Evolutionary conservation across 2,797 vertebrate genomes (phyloP).

Genomic region (Typhlichthys subterraneus): DNA sequence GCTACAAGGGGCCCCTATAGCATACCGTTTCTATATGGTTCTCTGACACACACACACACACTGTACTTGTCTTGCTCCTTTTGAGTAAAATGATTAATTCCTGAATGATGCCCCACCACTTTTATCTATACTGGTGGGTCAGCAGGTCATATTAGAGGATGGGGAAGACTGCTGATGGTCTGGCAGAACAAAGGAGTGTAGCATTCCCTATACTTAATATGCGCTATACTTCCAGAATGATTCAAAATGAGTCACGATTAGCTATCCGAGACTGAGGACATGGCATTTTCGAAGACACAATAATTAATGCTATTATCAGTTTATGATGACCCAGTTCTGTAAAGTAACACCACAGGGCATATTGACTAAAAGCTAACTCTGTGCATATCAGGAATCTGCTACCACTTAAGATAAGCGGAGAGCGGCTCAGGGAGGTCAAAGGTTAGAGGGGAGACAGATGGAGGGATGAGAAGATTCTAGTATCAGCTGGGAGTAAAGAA

Average conservation of each 20-base stretch:
- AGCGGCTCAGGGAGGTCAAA: slow-evolving; percentile 39
- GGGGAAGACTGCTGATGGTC: too few relatives aligned
- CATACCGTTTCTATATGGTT: background rate
- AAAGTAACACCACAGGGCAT: background rate
- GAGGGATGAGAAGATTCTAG: slow-evolving; percentile 21
- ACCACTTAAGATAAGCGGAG: slow-evolving; percentile 21
- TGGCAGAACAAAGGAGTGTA: background rate
- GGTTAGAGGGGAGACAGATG: slow-evolving; percentile 41
- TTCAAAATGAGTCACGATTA: too few relatives aligned
- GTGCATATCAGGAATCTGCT: slow-evolving; percentile 8
- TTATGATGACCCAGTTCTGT: background rate
- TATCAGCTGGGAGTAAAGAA: slow-evolving; percentile 38
- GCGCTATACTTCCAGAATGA: too few relatives aligned
- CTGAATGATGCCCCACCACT: background rate
- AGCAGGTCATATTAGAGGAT: background rate
- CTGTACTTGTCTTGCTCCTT: background rate
- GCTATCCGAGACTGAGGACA: too few relatives aligned
- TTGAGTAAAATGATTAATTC: background rate
- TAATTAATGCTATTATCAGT: background rate
- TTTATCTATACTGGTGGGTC: background rate
- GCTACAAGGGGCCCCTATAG: background rate
- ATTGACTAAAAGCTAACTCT: background rate
- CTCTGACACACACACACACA: background rate
- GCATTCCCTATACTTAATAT: too few relatives aligned
- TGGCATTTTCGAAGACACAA: background rate